Base-by-base conservation (phyloP, 2,113 vertebrate genomes). In the Clinocottus analis region DNA sequence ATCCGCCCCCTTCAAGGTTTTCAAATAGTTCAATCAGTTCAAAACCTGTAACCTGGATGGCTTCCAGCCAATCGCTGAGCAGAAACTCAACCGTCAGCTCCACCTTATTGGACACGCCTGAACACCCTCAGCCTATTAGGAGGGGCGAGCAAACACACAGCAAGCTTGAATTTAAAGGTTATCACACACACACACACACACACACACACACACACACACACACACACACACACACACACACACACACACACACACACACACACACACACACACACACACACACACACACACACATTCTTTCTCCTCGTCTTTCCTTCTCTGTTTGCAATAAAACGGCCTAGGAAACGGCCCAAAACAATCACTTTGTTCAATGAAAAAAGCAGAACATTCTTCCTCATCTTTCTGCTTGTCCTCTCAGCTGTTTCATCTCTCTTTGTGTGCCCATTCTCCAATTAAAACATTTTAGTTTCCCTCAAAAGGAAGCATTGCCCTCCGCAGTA, bases 11-110 rank as follows among this genome's bases (percentile, higher is more conserved):
- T 21, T 71, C 7, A 64, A 51, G 82, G 10, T 13, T 75, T 88
- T 81, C 11, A 90, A 80, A 93, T 73, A 84, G 95, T 94, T 93
- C 85, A 94, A 94, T 81, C 86, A 83, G 79, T 86, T 93, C 90
- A 94, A 87, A 83, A 72, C 21, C 29, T 72, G 85, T 74, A 90
- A 89, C 75, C 70, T 23, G 41, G 84, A 73, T 39, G 58, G 72
- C 51, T 67, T 60, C 9, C 21, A 87, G 78, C 92, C 94, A 94
- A 91, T 92, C 70, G 2, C 23, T 27, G 65, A 25, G 73, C 49
- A 83, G 72, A 68, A 41, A 70, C 51, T 80, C 19, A 74, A 81
- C 13, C 37, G 45, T 27, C 49, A 53, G 35, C 47, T 41, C 67
- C 69, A 63, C 71, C 83, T 83, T 23, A 60, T 58, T 67, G 69